Percentiles rank a stretch among this genome's conserved stretches.
Conservation (phyloP, 1,140 invertebrate genomes). For the Tyrophagus putrescentiae region DNA sequence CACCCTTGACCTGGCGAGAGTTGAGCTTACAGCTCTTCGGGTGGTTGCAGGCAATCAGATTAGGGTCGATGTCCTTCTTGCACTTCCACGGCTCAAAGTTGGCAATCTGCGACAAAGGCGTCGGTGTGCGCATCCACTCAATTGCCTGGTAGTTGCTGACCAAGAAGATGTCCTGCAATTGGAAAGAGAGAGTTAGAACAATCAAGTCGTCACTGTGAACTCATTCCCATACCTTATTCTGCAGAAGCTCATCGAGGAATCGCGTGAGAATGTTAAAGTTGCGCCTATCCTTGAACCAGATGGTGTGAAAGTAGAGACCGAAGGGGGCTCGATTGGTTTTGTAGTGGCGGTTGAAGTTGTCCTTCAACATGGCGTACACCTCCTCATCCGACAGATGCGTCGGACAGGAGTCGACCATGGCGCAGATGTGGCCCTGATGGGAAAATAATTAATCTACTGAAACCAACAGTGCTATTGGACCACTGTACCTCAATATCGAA, state of each 20-base stretch:
- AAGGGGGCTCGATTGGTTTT: constrained; percentile 77
- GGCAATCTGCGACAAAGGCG: constrained; percentile 63
- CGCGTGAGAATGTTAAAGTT: constrained; percentile 81
- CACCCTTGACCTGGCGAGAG: constrained; percentile 76
- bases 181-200: neutral
- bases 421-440: constrained; percentile 69
- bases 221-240: constrained; percentile 32
- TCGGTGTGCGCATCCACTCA: constrained; percentile 87
- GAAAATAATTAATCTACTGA: constrained; percentile 64
- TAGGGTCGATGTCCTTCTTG: constrained; percentile 49
- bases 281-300: constrained; percentile 84
- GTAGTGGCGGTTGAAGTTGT: constrained; percentile 72
- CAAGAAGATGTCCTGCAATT: constrained; percentile 75
- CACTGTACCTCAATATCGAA: constrained; percentile 69
- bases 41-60: constrained; percentile 63
- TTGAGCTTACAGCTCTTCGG: constrained; percentile 76
- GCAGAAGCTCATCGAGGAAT: constrained; percentile 80
- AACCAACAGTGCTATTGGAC: constrained; percentile 78
- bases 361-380: constrained; percentile 32
- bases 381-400: constrained; percentile 30
- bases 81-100: constrained; percentile 87
- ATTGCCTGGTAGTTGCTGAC: constrained; percentile 84
- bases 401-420: constrained; percentile 34
- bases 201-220: neutral
- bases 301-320: constrained; percentile 86